Conservation (phyloP, 2,797 vertebrate genomes). For the Mormyrus hasselquistii region DNA sequence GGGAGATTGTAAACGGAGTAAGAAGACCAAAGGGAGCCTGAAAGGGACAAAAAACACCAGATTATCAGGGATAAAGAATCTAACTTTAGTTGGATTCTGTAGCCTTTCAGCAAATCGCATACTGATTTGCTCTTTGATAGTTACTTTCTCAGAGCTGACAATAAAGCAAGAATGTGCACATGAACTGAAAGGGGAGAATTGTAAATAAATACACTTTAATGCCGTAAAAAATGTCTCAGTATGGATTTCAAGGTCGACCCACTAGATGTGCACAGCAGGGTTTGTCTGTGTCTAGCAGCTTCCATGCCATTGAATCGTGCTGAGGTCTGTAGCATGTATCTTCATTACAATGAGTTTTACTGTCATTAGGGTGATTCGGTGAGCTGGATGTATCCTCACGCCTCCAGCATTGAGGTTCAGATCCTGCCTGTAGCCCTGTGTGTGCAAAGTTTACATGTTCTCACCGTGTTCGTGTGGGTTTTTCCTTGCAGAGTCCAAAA, state of each 20-base stretch:
- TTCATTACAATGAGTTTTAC: constrained; percentile 45
- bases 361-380: neutral
- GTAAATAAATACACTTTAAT: neutral
- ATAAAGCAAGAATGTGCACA: neutral
- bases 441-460: neutral
- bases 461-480: neutral
- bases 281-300: constrained; percentile 59
- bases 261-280: constrained; percentile 14
- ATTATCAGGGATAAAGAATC: neutral
- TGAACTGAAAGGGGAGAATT: neutral
- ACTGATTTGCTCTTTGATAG: neutral
- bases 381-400: neutral
- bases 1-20: neutral
- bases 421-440: neutral
- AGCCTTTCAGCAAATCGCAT: neutral
- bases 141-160: neutral
- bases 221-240: constrained; percentile 34
- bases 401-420: neutral
- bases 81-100: neutral
- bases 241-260: constrained; percentile 51
- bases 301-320: constrained; percentile 37
- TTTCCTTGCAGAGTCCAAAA: neutral
- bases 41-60: neutral
- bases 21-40: neutral
- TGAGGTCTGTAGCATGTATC: constrained; percentile 57